Base-by-base conservation (phyloP, 53 echinoderm and acorn worm genomes). In the Mesocentrotus franciscanus region DNA sequence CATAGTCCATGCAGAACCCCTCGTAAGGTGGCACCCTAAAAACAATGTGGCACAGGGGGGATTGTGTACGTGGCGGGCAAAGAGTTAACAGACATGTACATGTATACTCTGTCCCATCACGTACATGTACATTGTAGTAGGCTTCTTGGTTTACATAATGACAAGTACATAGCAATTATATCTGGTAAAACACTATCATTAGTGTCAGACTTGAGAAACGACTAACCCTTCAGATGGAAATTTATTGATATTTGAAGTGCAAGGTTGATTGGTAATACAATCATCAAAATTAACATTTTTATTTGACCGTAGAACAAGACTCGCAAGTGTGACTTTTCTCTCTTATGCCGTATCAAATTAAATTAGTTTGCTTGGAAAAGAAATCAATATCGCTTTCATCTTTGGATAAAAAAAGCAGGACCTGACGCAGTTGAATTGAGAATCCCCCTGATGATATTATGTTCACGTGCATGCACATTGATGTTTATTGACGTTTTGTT, bases 301-400 rank as follows among this genome's bases (percentile, higher is more conserved):
- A 91, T 91, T 64, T 36, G 64, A 34, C 91, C 39, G 68, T 62
- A 91, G 39, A 61, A 91, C 91, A 91, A 66, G 91, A 91, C 39
- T 27, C 33, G 62, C 66, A 91, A 91, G 91, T 91, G 91, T 91
- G 91, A 91, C 91, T 91, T 91, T 66, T 91, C 91, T 91, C 91
- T 64, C 35, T 91, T 66, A 35, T 35, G 91, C 91, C 36, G 12
- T 61, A 91, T 92, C 92, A 92, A 92, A 92, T 92, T 92, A 92
- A 92, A 92, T 92, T 92, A 56, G 74, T 74, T 71, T 92, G 92
- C 92, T 72, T 92, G 92, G 57, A 74, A 56, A 72, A 92, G 74
- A 92, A 92, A 92, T 91, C 91, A 91, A 91, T 91, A 91, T 91
- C 20, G 91, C 61, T 91, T 91, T 91, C 91, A 66, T 91, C 91